Percentiles rank a stretch among this genome's conserved stretches.
Conservation (phyloP, 1,140 invertebrate species). For the Bombus pascuorum region DNA sequence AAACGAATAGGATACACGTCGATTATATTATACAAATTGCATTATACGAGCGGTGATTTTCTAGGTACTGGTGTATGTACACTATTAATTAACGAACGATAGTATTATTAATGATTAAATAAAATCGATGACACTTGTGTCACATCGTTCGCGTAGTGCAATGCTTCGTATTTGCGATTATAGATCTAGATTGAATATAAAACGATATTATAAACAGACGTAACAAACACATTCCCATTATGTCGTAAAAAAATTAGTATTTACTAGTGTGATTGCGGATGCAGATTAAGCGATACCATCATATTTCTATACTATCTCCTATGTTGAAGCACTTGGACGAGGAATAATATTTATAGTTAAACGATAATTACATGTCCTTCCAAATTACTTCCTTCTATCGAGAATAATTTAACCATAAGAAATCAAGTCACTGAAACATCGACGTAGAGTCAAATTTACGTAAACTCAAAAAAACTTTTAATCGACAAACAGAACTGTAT, state of each 20-base stretch:
- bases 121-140: conserved; percentile 7
- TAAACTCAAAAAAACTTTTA: too few relatives aligned
- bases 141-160: conserved; percentile 16
- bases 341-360: background rate
- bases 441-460: too few relatives aligned
- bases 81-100: background rate
- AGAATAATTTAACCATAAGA: too few relatives aligned
- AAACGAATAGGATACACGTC: background rate
- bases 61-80: background rate
- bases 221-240: conserved; percentile 44
- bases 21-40: conserved; percentile 14
- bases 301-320: background rate
- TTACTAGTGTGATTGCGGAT: background rate
- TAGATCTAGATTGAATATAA: conserved; percentile 35
- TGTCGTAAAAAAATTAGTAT: conserved; percentile 7
- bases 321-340: background rate
- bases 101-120: background rate
- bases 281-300: background rate
- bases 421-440: too few relatives aligned
- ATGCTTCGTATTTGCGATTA: conserved; percentile 30
- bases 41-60: background rate
- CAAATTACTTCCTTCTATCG: too few relatives aligned
- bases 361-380: too few relatives aligned
- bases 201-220: conserved; percentile 29
- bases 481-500: fast-evolving